Evolutionary conservation across 2,113 vertebrate genomes (phyloP).

Genomic region (Periophthalmus modestus): DNA sequence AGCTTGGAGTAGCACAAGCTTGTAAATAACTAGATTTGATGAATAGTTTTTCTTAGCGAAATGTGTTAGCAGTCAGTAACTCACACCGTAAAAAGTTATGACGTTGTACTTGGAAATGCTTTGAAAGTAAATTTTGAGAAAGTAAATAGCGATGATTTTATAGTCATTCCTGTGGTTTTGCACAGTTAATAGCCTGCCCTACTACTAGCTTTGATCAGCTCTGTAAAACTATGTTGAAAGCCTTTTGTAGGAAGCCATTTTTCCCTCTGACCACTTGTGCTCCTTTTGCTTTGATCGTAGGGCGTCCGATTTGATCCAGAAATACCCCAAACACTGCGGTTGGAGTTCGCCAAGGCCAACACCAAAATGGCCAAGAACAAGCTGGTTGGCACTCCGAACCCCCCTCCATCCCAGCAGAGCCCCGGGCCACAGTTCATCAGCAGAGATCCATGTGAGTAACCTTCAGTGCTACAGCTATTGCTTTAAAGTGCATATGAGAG

Average conservation of each 20-base stretch:
- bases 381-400: constrained; percentile 94
- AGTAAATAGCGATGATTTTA: constrained; percentile 1
- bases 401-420: constrained; percentile 89
- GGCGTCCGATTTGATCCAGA: constrained; percentile 97
- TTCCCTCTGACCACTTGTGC: constrained; percentile 22
- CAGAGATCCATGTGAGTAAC: constrained; percentile 94
- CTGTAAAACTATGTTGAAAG: not conserved
- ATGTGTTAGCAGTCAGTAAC: not conserved
- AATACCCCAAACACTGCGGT: constrained; percentile 93
- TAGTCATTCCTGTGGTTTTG: constrained; percentile 3
- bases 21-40: not conserved
- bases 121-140: not conserved
- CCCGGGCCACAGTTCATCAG: constrained; percentile 92
- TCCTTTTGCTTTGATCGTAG: constrained; percentile 62
- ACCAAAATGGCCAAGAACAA: constrained; percentile 99
- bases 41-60: not conserved
- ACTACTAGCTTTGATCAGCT: not conserved
- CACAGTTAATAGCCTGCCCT: not conserved
- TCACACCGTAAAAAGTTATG: not conserved
- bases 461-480: constrained; percentile 8
- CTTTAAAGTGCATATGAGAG: not conserved
- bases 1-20: not conserved
- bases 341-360: constrained; percentile 98
- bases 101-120: not conserved
- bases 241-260: constrained; percentile 1